phyloP scores from a whole-genome alignment of 2,797 vertebrate species.

The Lycodopsis pacificus region DNA sequence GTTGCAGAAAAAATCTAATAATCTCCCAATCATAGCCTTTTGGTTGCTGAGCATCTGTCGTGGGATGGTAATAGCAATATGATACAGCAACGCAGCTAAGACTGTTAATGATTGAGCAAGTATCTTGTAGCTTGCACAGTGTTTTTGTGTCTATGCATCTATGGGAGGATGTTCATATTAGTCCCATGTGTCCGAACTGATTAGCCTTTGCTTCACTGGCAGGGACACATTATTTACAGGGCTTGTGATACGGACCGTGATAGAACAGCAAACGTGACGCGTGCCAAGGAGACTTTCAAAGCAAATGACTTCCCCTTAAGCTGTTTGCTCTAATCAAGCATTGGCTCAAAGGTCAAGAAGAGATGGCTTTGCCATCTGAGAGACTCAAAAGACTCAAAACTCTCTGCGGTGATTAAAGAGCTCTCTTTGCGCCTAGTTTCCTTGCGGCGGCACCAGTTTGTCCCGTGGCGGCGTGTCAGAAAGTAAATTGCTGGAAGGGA shows the following conservation, averaged over 20 bases:
- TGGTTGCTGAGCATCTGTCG: conserved; percentile 32
- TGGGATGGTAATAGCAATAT: conserved; percentile 22
- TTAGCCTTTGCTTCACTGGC: conserved; percentile 42
- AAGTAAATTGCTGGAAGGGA: conserved; percentile 55
- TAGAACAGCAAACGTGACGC: conserved; percentile 49
- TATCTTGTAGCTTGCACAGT: conserved; percentile 23
- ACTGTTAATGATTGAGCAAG: conserved; percentile 36
- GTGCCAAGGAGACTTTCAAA: conserved; percentile 61
- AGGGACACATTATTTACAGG: conserved; percentile 46
- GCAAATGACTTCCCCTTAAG: conserved; percentile 51
- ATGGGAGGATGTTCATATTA: conserved; percentile 38
- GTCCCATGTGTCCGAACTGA: conserved; percentile 41
- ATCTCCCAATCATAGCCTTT: conserved; percentile 59
- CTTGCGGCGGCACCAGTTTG: conserved; percentile 54
- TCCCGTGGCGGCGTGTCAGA: conserved; percentile 55
- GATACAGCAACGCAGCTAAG: conserved; percentile 24
- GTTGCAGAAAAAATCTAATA: conserved; percentile 58
- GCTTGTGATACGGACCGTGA: conserved; percentile 44
- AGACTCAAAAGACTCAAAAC: conserved; percentile 53
- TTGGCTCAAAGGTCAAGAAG: conserved; percentile 45
- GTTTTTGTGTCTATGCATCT: conserved; percentile 14
- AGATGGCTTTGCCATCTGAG: conserved; percentile 56
- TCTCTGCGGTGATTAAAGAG: conserved; percentile 67
- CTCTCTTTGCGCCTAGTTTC: conserved; percentile 53
- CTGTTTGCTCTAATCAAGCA: conserved; percentile 69